These are phyloP conservation scores for Coptotermes formosanus DNA, from an alignment of 1,140 invertebrate genomes.

Conservation along the genomic window DNA sequence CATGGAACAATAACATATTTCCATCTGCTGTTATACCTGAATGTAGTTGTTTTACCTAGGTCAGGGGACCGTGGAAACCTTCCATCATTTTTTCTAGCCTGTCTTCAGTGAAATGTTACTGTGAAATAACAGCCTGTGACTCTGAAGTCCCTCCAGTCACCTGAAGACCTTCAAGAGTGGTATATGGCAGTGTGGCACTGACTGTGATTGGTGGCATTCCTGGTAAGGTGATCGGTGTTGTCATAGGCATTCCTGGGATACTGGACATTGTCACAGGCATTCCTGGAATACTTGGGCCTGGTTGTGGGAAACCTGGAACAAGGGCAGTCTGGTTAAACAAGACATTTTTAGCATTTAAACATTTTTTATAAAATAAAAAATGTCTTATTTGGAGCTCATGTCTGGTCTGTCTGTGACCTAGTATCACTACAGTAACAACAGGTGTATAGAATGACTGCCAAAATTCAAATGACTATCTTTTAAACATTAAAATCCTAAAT, in stretches of 20 bases:
- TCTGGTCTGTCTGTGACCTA: no score
- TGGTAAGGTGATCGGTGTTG: constrained; percentile 71
- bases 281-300: constrained; percentile 51
- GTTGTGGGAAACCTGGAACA: constrained; percentile 3
- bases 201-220: constrained; percentile 82
- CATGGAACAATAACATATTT: neutral
- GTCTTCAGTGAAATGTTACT: neutral
- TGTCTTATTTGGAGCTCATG: no score
- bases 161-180: constrained; percentile 41
- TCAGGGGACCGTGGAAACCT: neutral
- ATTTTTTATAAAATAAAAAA: no score
- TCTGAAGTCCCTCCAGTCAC: neutral
- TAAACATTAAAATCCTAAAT: no score
- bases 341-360: no score
- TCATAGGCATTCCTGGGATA: constrained; percentile 63
- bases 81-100: neutral
- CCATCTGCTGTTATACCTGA: neutral
- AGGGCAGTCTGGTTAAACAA: no score
- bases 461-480: no score
- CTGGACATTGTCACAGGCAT: constrained; percentile 58
- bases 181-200: constrained; percentile 63
- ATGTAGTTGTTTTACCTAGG: neutral
- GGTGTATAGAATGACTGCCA: no score
- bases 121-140: neutral
- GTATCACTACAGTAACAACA: no score